These are phyloP conservation scores for Nasonia longicornis DNA, from an alignment of 1,140 invertebrate species.

Conservation along the genomic window DNA sequence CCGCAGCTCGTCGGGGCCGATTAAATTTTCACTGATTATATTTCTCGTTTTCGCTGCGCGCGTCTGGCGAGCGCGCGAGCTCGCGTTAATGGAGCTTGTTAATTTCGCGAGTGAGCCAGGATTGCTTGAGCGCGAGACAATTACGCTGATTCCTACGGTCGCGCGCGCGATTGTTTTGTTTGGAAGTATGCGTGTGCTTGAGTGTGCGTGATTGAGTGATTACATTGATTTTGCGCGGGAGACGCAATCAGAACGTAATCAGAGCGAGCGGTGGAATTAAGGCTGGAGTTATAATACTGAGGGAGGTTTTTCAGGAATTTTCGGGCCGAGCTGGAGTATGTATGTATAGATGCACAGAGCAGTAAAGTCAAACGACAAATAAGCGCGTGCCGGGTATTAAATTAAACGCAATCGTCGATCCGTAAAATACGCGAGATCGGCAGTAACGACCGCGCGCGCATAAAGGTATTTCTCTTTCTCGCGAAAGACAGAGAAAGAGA, in stretches of 20 bases:
- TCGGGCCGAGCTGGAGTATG: too few species aligned
- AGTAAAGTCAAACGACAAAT: slow-evolving; percentile 16
- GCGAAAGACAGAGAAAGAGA: neutral
- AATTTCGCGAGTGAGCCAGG: slow-evolving; percentile 27
- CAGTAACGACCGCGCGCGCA: slow-evolving; percentile 17
- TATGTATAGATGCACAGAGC: neutral
- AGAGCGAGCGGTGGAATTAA: neutral
- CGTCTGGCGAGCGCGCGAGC: neutral
- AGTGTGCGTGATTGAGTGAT: slow-evolving; percentile 38
- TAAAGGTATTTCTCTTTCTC: slow-evolving; percentile 10
- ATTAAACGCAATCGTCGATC: slow-evolving; percentile 41
- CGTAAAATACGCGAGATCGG: slow-evolving; percentile 43
- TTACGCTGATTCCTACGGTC: slow-evolving; percentile 38
- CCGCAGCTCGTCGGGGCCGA: neutral
- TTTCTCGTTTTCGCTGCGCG: slow-evolving; percentile 24
- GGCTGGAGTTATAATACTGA: too few species aligned
- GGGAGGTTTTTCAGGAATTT: neutral
- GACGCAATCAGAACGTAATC: slow-evolving; percentile 42
- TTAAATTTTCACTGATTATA: slow-evolving; percentile 45
- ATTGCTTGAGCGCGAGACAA: slow-evolving; percentile 37
- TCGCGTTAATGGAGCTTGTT: slow-evolving; percentile 43
- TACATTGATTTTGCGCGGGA: slow-evolving; percentile 39
- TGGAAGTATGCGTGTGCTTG: neutral
- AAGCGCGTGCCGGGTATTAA: slow-evolving; percentile 12
- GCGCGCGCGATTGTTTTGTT: slow-evolving; percentile 40